Percentiles rank a stretch among this genome's conserved stretches.
Evolutionary conservation across 1,140 invertebrate species (phyloP).

Genomic region (Penaeus indicus): DNA sequence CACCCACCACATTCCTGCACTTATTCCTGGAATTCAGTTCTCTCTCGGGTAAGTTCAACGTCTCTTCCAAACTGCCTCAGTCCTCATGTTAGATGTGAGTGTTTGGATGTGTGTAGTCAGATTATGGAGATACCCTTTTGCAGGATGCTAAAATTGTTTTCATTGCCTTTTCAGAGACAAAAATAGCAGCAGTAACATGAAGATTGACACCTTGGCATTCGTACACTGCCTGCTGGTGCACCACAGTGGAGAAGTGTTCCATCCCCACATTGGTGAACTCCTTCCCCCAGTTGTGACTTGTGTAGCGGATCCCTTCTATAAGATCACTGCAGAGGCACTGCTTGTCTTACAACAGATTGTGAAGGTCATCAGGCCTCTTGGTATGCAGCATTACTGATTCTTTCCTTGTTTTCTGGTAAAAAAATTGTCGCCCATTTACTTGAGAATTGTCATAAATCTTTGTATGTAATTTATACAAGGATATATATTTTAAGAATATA

Average conservation of each 20-base stretch:
- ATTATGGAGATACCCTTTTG: background rate
- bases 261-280: slow-evolving; percentile 84
- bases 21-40: slow-evolving; percentile 92
- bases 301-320: slow-evolving; percentile 96
- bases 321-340: slow-evolving; percentile 96
- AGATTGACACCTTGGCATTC: slow-evolving; percentile 96
- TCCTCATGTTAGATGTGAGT: background rate
- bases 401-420: too few species aligned
- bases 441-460: too few species aligned
- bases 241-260: slow-evolving; percentile 85
- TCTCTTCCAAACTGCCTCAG: background rate
- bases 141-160: slow-evolving; percentile 32
- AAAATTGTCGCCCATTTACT: too few species aligned
- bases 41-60: slow-evolving; percentile 78
- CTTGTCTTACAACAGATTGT: slow-evolving; percentile 94
- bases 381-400: slow-evolving; percentile 69
- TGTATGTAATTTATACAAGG: too few species aligned
- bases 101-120: background rate
- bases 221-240: slow-evolving; percentile 87
- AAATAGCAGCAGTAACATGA: slow-evolving; percentile 97
- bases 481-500: too few species aligned
- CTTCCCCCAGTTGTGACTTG: slow-evolving; percentile 89
- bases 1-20: slow-evolving; percentile 84
- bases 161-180: slow-evolving; percentile 80
- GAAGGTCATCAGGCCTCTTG: slow-evolving; percentile 91